phyloP scores from a whole-genome alignment of 2,113 vertebrate species.

The Otocyon megalotis region DNA sequence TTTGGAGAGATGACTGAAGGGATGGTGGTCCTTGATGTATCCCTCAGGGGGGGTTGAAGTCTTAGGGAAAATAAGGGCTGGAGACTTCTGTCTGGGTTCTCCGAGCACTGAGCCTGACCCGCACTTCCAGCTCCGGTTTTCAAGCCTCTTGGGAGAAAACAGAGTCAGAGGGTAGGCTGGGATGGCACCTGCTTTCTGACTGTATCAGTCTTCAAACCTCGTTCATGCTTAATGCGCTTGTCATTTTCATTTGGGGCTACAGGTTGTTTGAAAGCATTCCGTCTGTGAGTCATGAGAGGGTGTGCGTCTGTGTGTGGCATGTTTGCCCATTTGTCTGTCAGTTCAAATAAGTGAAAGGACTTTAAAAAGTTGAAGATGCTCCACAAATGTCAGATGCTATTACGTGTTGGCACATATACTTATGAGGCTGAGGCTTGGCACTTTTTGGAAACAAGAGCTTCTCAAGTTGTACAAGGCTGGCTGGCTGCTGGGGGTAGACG shows the following conservation, averaged over 20 bases:
- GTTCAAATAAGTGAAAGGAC: background rate
- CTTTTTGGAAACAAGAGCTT: background rate
- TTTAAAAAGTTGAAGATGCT: background rate
- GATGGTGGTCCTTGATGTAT: background rate
- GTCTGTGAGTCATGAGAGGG: conserved; percentile 37
- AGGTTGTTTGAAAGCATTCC: background rate
- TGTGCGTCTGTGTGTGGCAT: background rate
- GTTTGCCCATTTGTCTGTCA: background rate
- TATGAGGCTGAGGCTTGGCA: background rate
- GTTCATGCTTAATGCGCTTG: background rate
- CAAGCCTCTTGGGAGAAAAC: background rate
- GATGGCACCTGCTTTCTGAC: background rate
- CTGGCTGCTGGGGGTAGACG: background rate
- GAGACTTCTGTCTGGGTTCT: background rate
- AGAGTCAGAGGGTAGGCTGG: background rate
- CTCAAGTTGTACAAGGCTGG: background rate
- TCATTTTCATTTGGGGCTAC: background rate
- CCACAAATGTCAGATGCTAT: background rate
- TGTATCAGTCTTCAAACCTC: background rate
- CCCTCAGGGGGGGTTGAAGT: background rate
- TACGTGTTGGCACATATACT: background rate
- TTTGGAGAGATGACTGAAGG: background rate
- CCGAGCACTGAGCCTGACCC: background rate
- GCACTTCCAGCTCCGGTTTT: background rate
- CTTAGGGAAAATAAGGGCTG: background rate